Percentiles rank a stretch among this genome's conserved stretches.
Evolutionary conservation across 2,888 invertebrate species (phyloP).

Genomic region (Tetragnatha montana): DNA sequence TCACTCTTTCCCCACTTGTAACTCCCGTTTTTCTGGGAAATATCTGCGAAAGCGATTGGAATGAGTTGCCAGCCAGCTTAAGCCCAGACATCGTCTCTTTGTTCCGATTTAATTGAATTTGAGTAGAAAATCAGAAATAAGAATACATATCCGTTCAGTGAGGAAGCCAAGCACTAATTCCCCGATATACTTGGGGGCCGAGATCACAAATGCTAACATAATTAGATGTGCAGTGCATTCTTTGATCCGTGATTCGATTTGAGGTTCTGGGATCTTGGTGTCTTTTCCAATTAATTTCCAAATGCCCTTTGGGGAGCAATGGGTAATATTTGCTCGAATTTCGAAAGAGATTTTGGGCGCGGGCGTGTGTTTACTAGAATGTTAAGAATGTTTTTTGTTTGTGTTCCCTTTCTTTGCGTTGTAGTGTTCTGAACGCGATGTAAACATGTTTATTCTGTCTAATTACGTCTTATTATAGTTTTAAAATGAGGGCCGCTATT

Average conservation of each 20-base stretch:
- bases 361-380: not conserved
- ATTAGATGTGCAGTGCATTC: constrained; percentile 4
- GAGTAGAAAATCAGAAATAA: constrained; percentile 10
- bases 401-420: not conserved
- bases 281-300: constrained; percentile 6
- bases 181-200: constrained; percentile 4
- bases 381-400: not conserved
- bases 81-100: constrained; percentile 3
- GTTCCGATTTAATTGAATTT: constrained; percentile 9
- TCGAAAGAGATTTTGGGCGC: not conserved
- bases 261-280: not conserved
- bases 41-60: not conserved
- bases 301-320: not conserved
- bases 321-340: constrained; percentile 6
- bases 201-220: not conserved
- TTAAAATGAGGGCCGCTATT: no score
- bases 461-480: no score
- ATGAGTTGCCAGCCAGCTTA: not conserved
- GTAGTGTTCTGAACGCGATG: not conserved
- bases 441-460: not conserved
- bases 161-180: constrained; percentile 13
- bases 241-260: constrained; percentile 16
- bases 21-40: not conserved
- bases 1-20: not conserved
- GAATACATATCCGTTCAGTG: not conserved